These are phyloP conservation scores for Potamarius usumacintae DNA, from an alignment of 2,113 vertebrate genomes.

Conservation along the genomic window DNA sequence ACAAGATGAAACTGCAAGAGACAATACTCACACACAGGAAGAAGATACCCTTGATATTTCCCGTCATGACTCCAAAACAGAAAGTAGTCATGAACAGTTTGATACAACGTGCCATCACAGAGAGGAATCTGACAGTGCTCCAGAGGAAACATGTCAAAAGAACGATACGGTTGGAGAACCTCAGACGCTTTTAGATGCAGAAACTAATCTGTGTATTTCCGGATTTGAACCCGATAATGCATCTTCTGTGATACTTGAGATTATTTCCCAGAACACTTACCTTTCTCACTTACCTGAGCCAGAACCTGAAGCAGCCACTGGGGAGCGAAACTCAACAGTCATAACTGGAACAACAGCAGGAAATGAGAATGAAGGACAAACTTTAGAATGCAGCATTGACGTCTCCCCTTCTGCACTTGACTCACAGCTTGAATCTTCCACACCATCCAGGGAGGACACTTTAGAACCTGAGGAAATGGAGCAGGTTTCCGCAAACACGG, in stretches of 20 bases:
- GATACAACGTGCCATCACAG: constrained; percentile 10
- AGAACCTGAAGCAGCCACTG: constrained; percentile 6
- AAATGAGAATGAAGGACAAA: constrained; percentile 23
- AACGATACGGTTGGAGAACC: neutral
- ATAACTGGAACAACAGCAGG: constrained; percentile 5
- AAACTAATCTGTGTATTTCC: neutral
- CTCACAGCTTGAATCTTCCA: constrained; percentile 45
- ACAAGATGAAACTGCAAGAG: neutral
- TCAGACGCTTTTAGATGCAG: constrained; percentile 3
- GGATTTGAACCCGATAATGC: neutral
- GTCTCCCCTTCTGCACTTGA: constrained; percentile 12
- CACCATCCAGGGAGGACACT: constrained; percentile 39
- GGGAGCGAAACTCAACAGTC: constrained; percentile 25
- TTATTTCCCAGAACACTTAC: neutral
- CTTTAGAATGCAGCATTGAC: constrained; percentile 1
- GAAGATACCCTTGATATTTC: neutral
- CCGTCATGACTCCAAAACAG: neutral
- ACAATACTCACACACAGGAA: neutral
- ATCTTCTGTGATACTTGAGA: neutral
- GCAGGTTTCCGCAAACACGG: neutral
- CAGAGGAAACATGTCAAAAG: neutral
- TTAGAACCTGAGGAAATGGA: constrained; percentile 42
- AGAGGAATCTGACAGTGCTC: neutral
- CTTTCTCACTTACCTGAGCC: neutral
- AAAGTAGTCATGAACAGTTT: neutral